A percentile compares a stretch with the other conserved stretches of the same genome.
phyloP scores from a whole-genome alignment of 1,140 invertebrate genomes.

The Trinorchestia longiramus region DNA sequence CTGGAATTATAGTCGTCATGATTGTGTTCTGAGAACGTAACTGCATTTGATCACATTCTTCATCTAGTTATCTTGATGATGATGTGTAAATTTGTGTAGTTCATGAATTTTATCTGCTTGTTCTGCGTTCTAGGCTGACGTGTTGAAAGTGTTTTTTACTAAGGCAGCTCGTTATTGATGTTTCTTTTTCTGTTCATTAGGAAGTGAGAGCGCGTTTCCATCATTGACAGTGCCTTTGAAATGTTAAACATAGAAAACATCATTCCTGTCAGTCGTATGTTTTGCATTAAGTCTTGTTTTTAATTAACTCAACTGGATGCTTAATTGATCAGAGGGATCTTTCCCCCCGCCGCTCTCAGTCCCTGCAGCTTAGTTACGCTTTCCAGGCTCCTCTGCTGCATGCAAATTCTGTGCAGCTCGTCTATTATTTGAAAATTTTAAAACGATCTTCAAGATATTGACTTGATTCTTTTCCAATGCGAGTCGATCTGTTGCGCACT shows the following conservation, averaged over 20 bases:
- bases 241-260: neutral
- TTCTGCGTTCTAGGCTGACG: neutral
- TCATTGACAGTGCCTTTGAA: neutral
- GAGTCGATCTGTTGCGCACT: slow-evolving; percentile 14
- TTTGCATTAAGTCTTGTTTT: neutral
- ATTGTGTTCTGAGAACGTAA: neutral
- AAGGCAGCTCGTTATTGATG: neutral
- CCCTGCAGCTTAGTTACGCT: neutral
- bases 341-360: neutral
- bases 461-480: neutral
- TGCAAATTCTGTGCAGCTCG: neutral
- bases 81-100: neutral
- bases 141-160: neutral
- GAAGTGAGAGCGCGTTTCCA: neutral
- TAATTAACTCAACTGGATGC: neutral
- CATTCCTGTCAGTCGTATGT: neutral
- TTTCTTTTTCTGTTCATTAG: neutral
- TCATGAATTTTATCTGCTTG: neutral
- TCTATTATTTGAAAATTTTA: neutral
- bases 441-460: neutral
- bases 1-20: too few species aligned
- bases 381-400: neutral
- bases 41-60: neutral
- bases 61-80: neutral
- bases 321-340: neutral